Conservation (phyloP, 2,888 invertebrate genomes). For the Lochmaea crataegi region DNA sequence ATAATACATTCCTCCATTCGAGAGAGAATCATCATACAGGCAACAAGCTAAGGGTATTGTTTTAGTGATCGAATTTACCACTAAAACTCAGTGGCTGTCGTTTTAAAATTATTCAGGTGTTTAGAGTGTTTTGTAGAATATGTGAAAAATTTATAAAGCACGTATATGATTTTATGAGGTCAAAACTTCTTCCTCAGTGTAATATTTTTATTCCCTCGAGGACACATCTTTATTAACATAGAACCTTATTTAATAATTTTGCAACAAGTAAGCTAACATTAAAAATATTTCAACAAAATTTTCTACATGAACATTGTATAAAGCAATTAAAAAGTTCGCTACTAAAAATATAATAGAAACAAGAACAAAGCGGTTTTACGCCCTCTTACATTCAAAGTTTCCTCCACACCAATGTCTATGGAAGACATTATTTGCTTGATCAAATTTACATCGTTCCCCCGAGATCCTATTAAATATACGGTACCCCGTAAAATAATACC, state of each 20-base stretch:
- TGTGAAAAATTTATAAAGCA: too few relatives aligned
- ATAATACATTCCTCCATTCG: constrained; percentile 24
- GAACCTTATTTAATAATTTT: too few relatives aligned
- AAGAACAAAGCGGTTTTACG: not conserved
- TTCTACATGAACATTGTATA: too few relatives aligned
- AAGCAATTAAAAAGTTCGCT: not conserved
- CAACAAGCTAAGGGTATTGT: constrained; percentile 27
- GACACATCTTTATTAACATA: too few relatives aligned
- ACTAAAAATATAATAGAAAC: not conserved
- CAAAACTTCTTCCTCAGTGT: too few relatives aligned
- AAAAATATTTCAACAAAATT: too few relatives aligned
- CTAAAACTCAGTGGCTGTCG: constrained; percentile 18
- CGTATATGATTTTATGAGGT: too few relatives aligned
- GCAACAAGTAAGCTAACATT: too few relatives aligned
- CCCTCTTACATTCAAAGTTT: not conserved
- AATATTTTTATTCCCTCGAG: too few relatives aligned
- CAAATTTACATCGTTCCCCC: constrained; percentile 8
- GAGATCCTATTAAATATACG: constrained; percentile 6
- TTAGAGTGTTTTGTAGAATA: not conserved
- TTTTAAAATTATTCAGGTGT: not conserved
- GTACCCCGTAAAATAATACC: constrained; percentile 4
- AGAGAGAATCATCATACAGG: constrained; percentile 26
- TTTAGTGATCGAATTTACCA: constrained; percentile 23
- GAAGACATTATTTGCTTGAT: constrained; percentile 5
- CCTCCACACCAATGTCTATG: not conserved